Evolutionary conservation across 2,113 vertebrate species (phyloP).

Genomic region (Caretta caretta): DNA sequence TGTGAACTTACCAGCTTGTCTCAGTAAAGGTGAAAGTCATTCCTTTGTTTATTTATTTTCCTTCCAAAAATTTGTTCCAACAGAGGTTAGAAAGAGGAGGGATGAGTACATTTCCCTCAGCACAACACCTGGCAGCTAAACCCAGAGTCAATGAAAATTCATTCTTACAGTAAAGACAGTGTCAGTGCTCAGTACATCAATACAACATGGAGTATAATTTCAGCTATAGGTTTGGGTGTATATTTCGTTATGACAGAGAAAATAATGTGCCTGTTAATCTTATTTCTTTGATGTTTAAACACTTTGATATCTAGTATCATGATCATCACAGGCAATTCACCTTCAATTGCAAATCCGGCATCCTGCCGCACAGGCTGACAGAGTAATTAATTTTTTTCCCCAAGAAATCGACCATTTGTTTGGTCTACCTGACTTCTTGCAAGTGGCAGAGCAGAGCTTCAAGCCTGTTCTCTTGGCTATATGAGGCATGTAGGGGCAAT

Average conservation of each 20-base stretch:
- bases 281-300: constrained; percentile 56
- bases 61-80: constrained; percentile 14
- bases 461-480: constrained; percentile 36
- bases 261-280: constrained; percentile 50
- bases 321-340: constrained; percentile 57
- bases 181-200: neutral
- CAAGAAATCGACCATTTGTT: constrained; percentile 61
- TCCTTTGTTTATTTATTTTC: constrained; percentile 21
- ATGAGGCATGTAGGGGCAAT: constrained; percentile 47
- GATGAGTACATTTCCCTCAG: constrained; percentile 32
- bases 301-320: constrained; percentile 43
- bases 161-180: constrained; percentile 1
- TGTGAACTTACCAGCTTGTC: constrained; percentile 60
- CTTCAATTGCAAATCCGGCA: constrained; percentile 57
- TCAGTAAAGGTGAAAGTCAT: constrained; percentile 30
- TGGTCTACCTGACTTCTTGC: constrained; percentile 55
- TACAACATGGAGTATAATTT: neutral
- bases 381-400: constrained; percentile 62
- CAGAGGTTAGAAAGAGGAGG: constrained; percentile 28
- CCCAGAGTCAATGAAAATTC: constrained; percentile 32
- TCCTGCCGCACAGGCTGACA: constrained; percentile 62
- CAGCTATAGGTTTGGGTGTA: constrained; percentile 7
- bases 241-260: constrained; percentile 45
- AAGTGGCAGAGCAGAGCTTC: constrained; percentile 48
- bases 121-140: constrained; percentile 45